Base-by-base conservation (phyloP, 2,113 vertebrate species). In the Chaenogobius annularis region DNA sequence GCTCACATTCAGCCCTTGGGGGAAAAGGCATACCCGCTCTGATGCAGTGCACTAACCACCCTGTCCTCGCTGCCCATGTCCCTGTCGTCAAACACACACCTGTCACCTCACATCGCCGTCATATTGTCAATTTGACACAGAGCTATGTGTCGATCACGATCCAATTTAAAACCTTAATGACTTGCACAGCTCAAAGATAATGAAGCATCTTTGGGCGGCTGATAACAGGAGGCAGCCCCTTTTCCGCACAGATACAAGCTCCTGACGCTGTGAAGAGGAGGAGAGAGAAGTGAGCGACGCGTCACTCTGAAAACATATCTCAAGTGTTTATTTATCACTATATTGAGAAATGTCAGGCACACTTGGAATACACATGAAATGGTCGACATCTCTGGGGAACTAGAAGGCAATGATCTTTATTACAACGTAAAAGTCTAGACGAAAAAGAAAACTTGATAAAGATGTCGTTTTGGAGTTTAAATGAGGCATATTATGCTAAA, bases 111-210 rank as follows among this genome's bases (percentile, higher is more conserved):
- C 20, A 72, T 56, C 35, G 75, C 69, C 68, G 26, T 66, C 64
- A 10, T 43, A 26, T 43, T n/a, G 61, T 37, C 35, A 17, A 40
- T 63, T 43, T 37, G 17, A 44, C 68, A 54, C 65, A 63, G 50
- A 20, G 13, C 65, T 31, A 48, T 76, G 55, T 17, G 77, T 83
- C 83, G 82, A 73, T 88, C 84, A 76, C n/a, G 80, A 83, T 85
- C 81, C 80, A 84, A 87, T 86, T 80, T 75, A 22, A 85, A 78
- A 68, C 55, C 74, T 69, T 87, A 85, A 85, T 90, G 81, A 78
- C 68, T 77, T n/a, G 23, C 71, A 63, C 47, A 46, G 23, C 70
- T 81, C 70, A 52, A 58, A 80, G 69, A 50, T 80, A 86, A 90
- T 86, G 80, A 86, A 83, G 82, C 50, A 1, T 66, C 70, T 70